Base-by-base conservation (phyloP, 2,113 vertebrate genomes). In the Brachirus orientalis region DNA sequence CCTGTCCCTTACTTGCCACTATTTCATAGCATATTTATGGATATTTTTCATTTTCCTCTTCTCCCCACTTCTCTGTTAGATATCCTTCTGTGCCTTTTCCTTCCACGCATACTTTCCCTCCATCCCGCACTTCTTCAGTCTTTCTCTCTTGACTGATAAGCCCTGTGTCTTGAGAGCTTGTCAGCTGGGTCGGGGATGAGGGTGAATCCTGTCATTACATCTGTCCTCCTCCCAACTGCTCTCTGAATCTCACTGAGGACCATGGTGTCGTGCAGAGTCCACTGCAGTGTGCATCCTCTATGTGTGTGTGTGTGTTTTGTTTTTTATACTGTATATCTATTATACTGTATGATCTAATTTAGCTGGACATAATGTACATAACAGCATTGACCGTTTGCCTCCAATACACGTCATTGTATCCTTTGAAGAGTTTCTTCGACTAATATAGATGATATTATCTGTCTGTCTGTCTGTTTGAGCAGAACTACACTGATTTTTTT, bases 191-290 rank as follows among this genome's bases (percentile, higher is more conserved):
- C 77, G 60, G 63, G 69, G 56, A 52, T 61, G 69, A 68, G 83
- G 79, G 62, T 77, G 76, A 86, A 75, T 76, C 36, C 72, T 77
- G 68, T 83, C 80, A 77, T 77, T 72, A 75, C 59, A 65, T 14
- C 80, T 80, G 70, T 83, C 79, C 79, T 81, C 77, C 81, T 85
- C 67, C 70, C 54, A 73, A 74, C 71, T 64, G 33, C 45, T 50
- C 59, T 71, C 9, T 64, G 63, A 74, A 79, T 75, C 63, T 68
- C 63, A 72, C 71, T 58, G 20, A 58, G 71, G 66, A 82, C 63
- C 57, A 4, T 46, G 66, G 72, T 53, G 7, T 33, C 20, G 50
- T 40, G 40, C 50, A 71, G 38, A 64, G 63, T 75, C 65, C 69
- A 71, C 75, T 69, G 47, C 52, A 50, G 51, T 50, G 74, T 54